Evolutionary conservation across 2,797 vertebrate genomes (phyloP).

Genomic region (Brachymystax lenok): DNA sequence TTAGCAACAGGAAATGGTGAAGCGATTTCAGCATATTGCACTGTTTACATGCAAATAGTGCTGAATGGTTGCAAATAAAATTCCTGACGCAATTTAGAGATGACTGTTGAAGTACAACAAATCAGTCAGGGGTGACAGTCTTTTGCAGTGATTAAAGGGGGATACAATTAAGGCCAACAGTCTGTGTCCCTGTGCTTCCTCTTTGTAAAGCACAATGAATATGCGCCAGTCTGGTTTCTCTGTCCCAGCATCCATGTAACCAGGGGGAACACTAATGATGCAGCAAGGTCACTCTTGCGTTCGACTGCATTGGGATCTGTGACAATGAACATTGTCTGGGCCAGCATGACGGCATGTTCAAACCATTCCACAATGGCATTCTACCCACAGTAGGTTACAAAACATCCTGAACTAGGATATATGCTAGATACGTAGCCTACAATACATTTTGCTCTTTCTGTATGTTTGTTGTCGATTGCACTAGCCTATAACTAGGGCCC

Average conservation of each 20-base stretch:
- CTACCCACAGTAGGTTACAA: background rate
- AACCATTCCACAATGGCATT: background rate
- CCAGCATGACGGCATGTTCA: conserved; percentile 23
- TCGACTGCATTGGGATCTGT: conserved; percentile 46
- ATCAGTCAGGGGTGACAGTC: conserved; percentile 66
- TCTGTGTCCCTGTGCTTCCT: conserved; percentile 38
- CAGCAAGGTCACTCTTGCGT: conserved; percentile 64
- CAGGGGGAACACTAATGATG: conserved; percentile 69
- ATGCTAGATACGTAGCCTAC: background rate
- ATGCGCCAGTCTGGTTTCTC: conserved; percentile 49
- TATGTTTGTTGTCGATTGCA: background rate
- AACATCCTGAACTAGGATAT: background rate
- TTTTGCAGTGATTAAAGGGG: conserved; percentile 60
- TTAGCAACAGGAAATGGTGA: too few relatives aligned
- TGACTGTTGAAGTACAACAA: conserved; percentile 63
- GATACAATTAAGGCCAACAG: conserved; percentile 59
- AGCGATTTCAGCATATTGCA: too few relatives aligned
- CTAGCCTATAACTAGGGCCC: background rate
- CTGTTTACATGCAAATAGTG: conserved; percentile 63
- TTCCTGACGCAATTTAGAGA: conserved; percentile 43
- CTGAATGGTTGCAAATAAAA: conserved; percentile 59
- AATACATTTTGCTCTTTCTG: background rate
- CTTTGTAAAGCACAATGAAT: conserved; percentile 38
- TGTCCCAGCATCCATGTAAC: conserved; percentile 56
- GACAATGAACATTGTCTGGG: conserved; percentile 38